Conservation (phyloP, 2,888 invertebrate species). For the Lucinisca nassula region DNA sequence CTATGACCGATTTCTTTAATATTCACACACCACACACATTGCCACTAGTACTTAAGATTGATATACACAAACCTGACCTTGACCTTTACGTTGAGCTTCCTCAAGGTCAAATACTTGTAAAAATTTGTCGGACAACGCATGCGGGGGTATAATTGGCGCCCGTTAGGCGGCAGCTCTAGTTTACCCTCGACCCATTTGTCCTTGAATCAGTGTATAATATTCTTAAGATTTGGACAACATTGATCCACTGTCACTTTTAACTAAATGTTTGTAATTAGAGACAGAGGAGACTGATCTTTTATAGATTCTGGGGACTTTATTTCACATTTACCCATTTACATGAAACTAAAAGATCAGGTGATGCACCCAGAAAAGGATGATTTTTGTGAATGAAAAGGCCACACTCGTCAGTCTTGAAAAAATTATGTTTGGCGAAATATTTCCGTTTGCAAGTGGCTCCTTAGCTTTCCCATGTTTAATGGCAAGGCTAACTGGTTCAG, state of each 20-base stretch:
- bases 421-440: not conserved
- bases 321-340: slow-evolving; percentile 1
- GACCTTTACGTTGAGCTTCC: too few relatives aligned
- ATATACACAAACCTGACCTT: too few relatives aligned
- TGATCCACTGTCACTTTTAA: not conserved
- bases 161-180: too few relatives aligned
- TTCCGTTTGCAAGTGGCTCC: slow-evolving; percentile 6
- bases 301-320: slow-evolving; percentile 8
- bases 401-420: not conserved
- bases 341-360: not conserved
- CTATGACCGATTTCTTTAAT: too few relatives aligned
- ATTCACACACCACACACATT: too few relatives aligned
- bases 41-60: too few relatives aligned
- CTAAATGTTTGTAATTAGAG: not conserved
- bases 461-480: slow-evolving; percentile 14
- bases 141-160: too few relatives aligned
- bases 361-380: not conserved
- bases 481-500: not conserved
- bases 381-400: not conserved
- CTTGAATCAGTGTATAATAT: slow-evolving; percentile 14
- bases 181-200: slow-evolving; percentile 41
- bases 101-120: too few relatives aligned
- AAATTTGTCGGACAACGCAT: too few relatives aligned
- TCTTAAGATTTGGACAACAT: not conserved
- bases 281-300: not conserved